phyloP scores from a whole-genome alignment of 2,888 invertebrate genomes.

The Tillus elongatus region DNA sequence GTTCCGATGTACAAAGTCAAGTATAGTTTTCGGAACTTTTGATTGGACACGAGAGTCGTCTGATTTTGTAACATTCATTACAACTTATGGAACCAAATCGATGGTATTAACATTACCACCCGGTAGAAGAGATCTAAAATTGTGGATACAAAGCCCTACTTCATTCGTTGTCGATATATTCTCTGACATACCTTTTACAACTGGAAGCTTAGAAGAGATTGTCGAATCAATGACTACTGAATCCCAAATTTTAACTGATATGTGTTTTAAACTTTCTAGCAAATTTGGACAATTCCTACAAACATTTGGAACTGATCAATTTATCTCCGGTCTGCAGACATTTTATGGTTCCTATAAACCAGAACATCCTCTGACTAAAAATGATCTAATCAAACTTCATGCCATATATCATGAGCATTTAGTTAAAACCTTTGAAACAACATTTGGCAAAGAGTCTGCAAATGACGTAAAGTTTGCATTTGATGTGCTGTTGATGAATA shows the following conservation, averaged over 20 bases:
- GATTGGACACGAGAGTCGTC: no score
- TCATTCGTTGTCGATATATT: conserved; percentile 28
- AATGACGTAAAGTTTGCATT: no score
- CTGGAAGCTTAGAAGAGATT: conserved; percentile 30
- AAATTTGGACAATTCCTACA: conserved; percentile 31
- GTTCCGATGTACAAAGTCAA: no score
- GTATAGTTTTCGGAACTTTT: no score
- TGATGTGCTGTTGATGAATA: no score
- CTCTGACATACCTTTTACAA: conserved; percentile 25
- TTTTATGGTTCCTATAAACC: conserved; percentile 31
- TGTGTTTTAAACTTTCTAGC: conserved; percentile 27
- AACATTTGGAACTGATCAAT: conserved; percentile 30
- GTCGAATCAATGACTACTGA: conserved; percentile 29
- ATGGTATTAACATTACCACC: conserved; percentile 26
- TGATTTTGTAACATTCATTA: conserved; percentile 22
- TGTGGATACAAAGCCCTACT: conserved; percentile 31
- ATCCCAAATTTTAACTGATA: conserved; percentile 26
- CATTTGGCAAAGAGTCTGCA: no score
- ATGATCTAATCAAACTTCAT: no score
- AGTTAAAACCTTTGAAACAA: no score
- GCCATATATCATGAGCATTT: no score
- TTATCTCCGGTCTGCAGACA: conserved; percentile 18
- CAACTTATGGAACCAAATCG: conserved; percentile 28
- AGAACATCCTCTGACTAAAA: no score
- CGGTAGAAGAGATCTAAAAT: conserved; percentile 21